Evolutionary conservation across 2,113 vertebrate species (phyloP).

Genomic region (Saguinus imperator): DNA sequence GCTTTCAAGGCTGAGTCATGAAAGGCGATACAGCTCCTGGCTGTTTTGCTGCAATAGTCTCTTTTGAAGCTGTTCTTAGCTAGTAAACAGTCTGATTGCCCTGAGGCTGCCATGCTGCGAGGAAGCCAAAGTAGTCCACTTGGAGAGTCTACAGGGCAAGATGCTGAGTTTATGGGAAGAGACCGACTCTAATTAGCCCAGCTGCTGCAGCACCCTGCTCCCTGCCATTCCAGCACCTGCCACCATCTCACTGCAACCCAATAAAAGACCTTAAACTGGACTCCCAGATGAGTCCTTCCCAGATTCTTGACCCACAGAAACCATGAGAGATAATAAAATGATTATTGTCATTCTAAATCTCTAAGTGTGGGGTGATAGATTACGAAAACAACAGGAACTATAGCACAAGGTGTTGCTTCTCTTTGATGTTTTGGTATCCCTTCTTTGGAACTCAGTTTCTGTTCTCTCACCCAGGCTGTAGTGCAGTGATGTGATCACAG

Average conservation of each 20-base stretch:
- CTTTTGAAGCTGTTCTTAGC: not conserved
- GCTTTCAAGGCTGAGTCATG: not conserved
- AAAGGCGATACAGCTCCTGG: not conserved
- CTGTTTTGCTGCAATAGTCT: not conserved
- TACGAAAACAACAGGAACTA: not conserved
- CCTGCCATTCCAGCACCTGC: not conserved
- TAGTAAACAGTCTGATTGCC: not conserved
- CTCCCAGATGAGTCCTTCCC: not conserved
- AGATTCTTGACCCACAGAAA: slow-evolving; percentile 32
- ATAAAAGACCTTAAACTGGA: not conserved
- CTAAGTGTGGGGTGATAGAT: not conserved
- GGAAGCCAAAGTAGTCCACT: not conserved
- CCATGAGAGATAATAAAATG: not conserved
- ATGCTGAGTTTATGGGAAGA: not conserved
- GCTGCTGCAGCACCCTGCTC: not conserved
- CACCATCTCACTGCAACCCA: not conserved
- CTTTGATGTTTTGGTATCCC: not conserved
- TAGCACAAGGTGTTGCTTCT: not conserved
- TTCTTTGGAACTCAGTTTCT: not conserved
- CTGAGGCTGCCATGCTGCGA: not conserved
- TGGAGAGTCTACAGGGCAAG: not conserved
- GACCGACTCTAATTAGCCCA: not conserved
- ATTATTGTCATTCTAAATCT: not conserved
- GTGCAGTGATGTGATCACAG: too few species aligned
- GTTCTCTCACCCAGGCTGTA: too few species aligned